A percentile compares a stretch with the other conserved stretches of the same genome.
Evolutionary conservation across 2,888 invertebrate species (phyloP).

Genomic region (Clusia tigrina): DNA sequence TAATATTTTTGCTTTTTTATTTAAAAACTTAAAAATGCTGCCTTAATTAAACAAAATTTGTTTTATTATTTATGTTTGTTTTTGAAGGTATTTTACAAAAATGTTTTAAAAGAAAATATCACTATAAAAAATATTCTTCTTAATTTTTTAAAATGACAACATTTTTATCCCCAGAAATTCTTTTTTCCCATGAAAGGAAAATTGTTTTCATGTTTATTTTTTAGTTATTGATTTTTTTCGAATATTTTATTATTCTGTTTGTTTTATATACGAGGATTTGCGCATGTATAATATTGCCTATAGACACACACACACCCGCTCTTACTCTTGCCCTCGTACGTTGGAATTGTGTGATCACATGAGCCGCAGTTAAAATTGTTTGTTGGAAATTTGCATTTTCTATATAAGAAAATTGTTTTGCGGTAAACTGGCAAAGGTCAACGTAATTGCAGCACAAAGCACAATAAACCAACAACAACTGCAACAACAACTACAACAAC

Average conservation of each 20-base stretch:
- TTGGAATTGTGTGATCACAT: not conserved
- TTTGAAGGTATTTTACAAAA: too few species aligned
- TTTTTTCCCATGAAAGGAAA: too few species aligned
- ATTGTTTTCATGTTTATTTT: not conserved
- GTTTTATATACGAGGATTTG: not conserved
- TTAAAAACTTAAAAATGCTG: too few species aligned
- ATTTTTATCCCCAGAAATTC: too few species aligned
- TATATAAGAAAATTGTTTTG: not conserved
- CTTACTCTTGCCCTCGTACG: too few species aligned
- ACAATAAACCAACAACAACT: not conserved
- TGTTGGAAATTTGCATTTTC: not conserved
- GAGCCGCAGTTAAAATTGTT: too few species aligned
- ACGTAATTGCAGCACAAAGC: constrained; percentile 23
- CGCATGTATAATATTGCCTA: not conserved
- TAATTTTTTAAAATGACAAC: too few species aligned
- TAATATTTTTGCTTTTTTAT: constrained; percentile 6
- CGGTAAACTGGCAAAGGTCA: constrained; percentile 28
- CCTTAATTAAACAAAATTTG: too few species aligned
- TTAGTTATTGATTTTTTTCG: not conserved
- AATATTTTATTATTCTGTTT: not conserved
- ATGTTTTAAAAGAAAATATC: too few species aligned
- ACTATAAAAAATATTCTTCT: too few species aligned
- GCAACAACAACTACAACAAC: not conserved
- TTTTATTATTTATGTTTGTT: too few species aligned
- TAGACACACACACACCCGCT: not conserved